These are phyloP conservation scores for Ganaspis sp. DNA, from an alignment of 1,140 invertebrate genomes.

Conservation along the genomic window DNA sequence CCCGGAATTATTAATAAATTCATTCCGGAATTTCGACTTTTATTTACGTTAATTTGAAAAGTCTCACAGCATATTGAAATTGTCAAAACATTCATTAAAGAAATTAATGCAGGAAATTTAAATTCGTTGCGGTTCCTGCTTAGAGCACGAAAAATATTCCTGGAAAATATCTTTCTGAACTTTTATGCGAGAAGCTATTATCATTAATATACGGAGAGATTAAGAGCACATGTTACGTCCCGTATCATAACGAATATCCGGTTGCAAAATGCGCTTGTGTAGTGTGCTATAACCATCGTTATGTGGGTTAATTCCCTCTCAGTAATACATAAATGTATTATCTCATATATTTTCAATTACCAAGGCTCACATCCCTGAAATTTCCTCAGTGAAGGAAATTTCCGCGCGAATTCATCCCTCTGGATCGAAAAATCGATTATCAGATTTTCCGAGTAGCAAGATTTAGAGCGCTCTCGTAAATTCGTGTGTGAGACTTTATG, in stretches of 20 bases:
- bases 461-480: neutral
- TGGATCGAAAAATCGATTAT: conserved; percentile 42
- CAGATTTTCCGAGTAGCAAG: neutral
- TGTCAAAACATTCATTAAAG: too few relatives aligned
- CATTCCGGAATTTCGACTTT: too few relatives aligned
- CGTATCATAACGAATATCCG: conserved; percentile 59
- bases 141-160: neutral
- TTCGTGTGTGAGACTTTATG: neutral
- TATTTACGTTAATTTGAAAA: too few relatives aligned
- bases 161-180: neutral
- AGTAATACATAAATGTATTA: conserved; percentile 57
- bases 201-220: conserved; percentile 72
- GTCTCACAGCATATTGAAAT: too few relatives aligned
- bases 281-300: conserved; percentile 48
- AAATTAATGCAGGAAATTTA: too few relatives aligned
- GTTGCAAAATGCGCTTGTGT: conserved; percentile 56
- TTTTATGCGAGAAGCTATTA: conserved; percentile 41
- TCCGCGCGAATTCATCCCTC: conserved; percentile 2
- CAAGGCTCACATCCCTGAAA: neutral
- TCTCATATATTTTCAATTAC: conserved; percentile 49
- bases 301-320: conserved; percentile 58
- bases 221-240: conserved; percentile 72
- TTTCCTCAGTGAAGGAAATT: conserved; percentile 11
- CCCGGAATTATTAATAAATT: too few relatives aligned
- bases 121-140: neutral